Evolutionary conservation across 2,888 invertebrate species (phyloP).

Genomic region (Tinea pellionella): DNA sequence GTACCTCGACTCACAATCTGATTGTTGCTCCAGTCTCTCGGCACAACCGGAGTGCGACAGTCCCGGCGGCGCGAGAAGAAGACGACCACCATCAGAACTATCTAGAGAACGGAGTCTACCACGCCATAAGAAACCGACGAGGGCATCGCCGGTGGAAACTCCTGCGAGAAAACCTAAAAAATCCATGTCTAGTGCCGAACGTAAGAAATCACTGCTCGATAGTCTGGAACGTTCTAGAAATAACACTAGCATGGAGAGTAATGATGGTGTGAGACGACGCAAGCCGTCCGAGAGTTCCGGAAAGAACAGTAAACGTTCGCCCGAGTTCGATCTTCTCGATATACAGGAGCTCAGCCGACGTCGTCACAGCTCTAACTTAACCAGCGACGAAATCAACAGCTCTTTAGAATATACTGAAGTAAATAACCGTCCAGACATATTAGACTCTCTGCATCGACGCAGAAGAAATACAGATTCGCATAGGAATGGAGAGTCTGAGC

Average conservation of each 20-base stretch:
- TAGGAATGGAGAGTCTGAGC: constrained; percentile 41
- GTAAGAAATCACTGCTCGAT: constrained; percentile 58
- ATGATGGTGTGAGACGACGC: constrained; percentile 48
- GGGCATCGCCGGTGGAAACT: constrained; percentile 49
- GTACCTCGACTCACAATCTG: constrained; percentile 90
- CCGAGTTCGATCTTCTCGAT: constrained; percentile 50
- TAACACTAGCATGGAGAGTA: constrained; percentile 60
- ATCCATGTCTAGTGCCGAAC: constrained; percentile 62
- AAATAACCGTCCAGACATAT: constrained; percentile 58
- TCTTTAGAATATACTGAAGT: constrained; percentile 61
- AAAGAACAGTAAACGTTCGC: constrained; percentile 53
- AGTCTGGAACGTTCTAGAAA: constrained; percentile 58
- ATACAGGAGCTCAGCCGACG: constrained; percentile 51
- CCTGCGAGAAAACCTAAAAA: constrained; percentile 57
- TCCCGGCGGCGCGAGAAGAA: constrained; percentile 43
- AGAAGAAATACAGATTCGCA: constrained; percentile 29
- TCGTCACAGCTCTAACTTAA: constrained; percentile 58
- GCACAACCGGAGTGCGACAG: constrained; percentile 66
- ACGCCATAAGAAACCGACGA: constrained; percentile 47
- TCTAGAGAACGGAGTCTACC: constrained; percentile 45
- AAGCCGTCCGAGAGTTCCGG: constrained; percentile 44
- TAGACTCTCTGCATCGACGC: constrained; percentile 51
- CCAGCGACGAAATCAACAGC: constrained; percentile 62
- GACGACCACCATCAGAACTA: constrained; percentile 52
- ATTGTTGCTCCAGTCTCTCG: constrained; percentile 84